These are phyloP conservation scores for Notolepis coatsorum DNA, from an alignment of 2,797 vertebrate genomes.

Conservation along the genomic window DNA sequence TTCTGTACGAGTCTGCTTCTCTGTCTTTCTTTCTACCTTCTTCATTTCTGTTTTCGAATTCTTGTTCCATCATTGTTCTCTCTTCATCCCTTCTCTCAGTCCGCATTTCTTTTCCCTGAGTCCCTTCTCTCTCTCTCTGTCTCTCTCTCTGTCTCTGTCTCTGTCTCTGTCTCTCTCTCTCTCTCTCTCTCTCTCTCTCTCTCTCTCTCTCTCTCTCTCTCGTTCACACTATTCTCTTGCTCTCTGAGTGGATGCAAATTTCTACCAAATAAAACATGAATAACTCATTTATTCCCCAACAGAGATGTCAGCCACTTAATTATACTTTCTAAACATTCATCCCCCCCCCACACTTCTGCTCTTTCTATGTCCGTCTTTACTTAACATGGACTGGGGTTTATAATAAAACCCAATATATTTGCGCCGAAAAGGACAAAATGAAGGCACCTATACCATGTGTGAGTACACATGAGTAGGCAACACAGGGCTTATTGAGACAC, in stretches of 20 bases:
- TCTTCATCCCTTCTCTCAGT: too few species aligned
- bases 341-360: too few species aligned
- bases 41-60: constrained; percentile 4
- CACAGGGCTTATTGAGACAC: background rate
- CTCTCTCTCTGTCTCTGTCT: constrained; percentile 3
- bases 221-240: constrained; percentile 24
- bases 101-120: constrained; percentile 20
- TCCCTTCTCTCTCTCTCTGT: constrained; percentile 35
- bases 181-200: background rate
- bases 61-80: background rate
- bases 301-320: constrained; percentile 80
- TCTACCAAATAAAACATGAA: constrained; percentile 74
- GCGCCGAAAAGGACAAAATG: background rate
- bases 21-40: too few species aligned
- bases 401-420: constrained; percentile 28
- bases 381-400: too few species aligned
- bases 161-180: background rate
- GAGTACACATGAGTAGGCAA: background rate
- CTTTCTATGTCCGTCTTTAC: too few species aligned
- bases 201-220: background rate
- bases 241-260: constrained; percentile 62
- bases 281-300: constrained; percentile 77
- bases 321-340: constrained; percentile 77
- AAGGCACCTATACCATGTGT: too few species aligned
- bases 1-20: too few species aligned